A percentile compares a stretch with the other conserved stretches of the same genome.
Conservation (phyloP, 1,140 invertebrate genomes). For the Matsumurasca onukii region DNA sequence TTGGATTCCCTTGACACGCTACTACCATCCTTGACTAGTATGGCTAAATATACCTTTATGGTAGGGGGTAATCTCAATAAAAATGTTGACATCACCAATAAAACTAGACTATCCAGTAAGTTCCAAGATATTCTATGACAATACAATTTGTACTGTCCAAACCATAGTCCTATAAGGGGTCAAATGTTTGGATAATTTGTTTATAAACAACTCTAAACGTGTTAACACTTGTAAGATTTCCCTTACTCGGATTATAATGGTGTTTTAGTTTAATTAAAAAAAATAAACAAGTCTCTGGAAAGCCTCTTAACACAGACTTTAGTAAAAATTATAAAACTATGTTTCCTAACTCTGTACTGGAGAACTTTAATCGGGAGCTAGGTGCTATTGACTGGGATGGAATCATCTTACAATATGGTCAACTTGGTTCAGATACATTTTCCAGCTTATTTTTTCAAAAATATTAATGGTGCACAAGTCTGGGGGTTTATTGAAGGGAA, state of each 20-base stretch:
- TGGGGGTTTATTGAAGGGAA: no score
- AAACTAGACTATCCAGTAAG: not conserved
- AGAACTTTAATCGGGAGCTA: no score
- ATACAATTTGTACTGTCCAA: not conserved
- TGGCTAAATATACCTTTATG: not conserved
- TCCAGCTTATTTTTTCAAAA: no score
- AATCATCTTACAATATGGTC: no score
- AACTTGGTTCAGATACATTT: no score
- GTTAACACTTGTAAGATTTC: not conserved
- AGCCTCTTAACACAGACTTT: no score
- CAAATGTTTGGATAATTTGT: not conserved
- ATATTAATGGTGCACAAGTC: no score
- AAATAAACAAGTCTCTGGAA: no score
- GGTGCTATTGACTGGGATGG: no score
- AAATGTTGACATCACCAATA: not conserved
- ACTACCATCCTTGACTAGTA: not conserved
- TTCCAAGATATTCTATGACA: not conserved
- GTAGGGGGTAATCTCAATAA: not conserved
- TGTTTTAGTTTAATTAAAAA: no score
- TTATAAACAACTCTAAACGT: not conserved
- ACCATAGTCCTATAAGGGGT: not conserved
- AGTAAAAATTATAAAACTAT: no score
- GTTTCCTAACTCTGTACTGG: no score
- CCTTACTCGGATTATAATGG: not conserved
- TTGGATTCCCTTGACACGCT: not conserved